Conservation (phyloP, 2,888 invertebrate genomes). For the Acleris emargana region DNA sequence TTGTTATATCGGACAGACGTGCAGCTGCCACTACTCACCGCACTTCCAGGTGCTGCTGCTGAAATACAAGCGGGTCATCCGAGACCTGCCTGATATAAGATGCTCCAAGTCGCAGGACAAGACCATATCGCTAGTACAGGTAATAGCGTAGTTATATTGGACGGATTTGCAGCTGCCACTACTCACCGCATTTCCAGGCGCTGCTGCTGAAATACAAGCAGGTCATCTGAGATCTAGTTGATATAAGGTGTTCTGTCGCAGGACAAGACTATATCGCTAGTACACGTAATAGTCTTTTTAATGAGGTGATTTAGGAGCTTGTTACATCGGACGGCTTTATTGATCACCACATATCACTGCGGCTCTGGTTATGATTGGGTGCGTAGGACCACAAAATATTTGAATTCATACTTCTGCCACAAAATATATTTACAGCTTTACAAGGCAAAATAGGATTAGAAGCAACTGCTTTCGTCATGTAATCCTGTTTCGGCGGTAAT, state of each 20-base stretch:
- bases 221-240: conserved; percentile 87
- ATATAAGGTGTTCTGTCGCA: conserved; percentile 87
- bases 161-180: not conserved
- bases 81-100: conserved; percentile 87
- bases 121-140: conserved; percentile 85
- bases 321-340: not conserved
- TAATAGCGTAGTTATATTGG: conserved; percentile 49
- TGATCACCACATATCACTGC: too few relatives aligned
- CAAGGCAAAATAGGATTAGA: too few relatives aligned
- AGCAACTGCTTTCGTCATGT: too few relatives aligned
- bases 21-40: conserved; percentile 91
- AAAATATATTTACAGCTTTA: too few relatives aligned
- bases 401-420: too few relatives aligned
- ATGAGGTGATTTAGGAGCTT: too few relatives aligned
- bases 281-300: too few relatives aligned
- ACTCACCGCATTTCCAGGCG: not conserved
- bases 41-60: conserved; percentile 88
- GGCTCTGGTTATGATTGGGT: too few relatives aligned
- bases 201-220: conserved; percentile 86
- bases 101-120: conserved; percentile 86
- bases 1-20: conserved; percentile 70
- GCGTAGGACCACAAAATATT: too few relatives aligned
- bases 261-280: conserved; percentile 85
- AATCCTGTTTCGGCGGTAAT: too few relatives aligned
- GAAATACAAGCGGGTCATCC: conserved; percentile 88